These are phyloP conservation scores for Phylloscopus trochilus DNA, from an alignment of 2,113 vertebrate genomes.

Conservation along the genomic window DNA sequence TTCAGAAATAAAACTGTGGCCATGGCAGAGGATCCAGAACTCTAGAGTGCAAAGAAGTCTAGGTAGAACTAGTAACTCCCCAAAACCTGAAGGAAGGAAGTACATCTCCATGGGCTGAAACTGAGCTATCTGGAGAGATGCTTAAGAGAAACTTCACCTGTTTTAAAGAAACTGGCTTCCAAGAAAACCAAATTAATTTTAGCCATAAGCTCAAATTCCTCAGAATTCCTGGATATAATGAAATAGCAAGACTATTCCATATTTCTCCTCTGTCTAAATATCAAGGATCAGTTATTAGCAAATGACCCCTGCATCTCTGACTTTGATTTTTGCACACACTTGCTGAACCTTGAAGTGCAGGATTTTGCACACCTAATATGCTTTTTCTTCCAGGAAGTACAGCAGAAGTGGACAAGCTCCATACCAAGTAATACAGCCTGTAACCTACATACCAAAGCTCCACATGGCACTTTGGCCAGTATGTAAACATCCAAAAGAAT, in stretches of 20 bases:
- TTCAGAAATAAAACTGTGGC: neutral
- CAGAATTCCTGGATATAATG: neutral
- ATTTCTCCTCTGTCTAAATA: neutral
- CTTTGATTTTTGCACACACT: neutral
- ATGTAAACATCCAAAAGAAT: neutral
- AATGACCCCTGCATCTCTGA: neutral
- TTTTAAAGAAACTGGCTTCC: neutral
- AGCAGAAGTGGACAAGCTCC: neutral
- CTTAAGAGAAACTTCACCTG: neutral
- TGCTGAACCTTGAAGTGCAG: neutral
- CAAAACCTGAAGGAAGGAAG: neutral
- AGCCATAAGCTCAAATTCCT: neutral
- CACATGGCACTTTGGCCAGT: neutral
- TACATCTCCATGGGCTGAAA: neutral
- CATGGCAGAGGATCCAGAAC: neutral
- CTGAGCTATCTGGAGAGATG: neutral
- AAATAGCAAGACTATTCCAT: neutral
- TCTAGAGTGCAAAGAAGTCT: neutral
- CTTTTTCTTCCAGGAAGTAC: neutral
- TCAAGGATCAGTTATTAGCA: neutral
- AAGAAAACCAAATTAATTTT: neutral
- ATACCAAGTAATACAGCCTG: neutral
- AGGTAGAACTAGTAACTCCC: neutral
- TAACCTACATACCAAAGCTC: neutral
- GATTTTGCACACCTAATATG: neutral